These are phyloP conservation scores for Solenodon paradoxus DNA, from an alignment of 2,113 vertebrate genomes.

Conservation along the genomic window DNA sequence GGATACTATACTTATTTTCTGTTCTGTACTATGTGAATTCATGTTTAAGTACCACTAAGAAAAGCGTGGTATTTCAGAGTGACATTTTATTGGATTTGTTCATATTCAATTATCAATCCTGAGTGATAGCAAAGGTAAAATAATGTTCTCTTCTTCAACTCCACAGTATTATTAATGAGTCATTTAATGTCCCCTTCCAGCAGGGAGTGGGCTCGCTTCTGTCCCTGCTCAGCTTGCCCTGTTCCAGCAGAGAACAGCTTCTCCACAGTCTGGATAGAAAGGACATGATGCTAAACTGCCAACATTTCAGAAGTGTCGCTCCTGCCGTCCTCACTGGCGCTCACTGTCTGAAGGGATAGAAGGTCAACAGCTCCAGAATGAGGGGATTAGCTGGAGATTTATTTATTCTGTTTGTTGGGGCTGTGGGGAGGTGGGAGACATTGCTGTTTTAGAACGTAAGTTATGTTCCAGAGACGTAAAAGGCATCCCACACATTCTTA, in stretches of 20 bases:
- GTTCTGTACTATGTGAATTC: constrained; percentile 16
- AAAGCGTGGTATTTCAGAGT: constrained; percentile 26
- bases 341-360: neutral
- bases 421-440: neutral
- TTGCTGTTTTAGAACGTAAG: neutral
- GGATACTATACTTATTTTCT: constrained; percentile 23
- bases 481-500: neutral
- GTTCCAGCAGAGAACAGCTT: neutral
- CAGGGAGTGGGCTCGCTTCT: neutral
- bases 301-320: neutral
- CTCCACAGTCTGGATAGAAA: neutral
- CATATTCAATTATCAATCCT: constrained; percentile 20
- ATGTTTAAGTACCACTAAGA: constrained; percentile 5
- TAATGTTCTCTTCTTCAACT: neutral
- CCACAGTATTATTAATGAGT: neutral
- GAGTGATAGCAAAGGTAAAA: neutral
- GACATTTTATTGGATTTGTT: constrained; percentile 29
- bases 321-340: no score
- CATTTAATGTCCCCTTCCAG: neutral
- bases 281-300: neutral
- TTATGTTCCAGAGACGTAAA: neutral
- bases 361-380: neutral
- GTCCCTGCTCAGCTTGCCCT: neutral
- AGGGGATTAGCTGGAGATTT: neutral
- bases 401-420: neutral